Evolutionary conservation across 2,113 vertebrate species (phyloP), one percentile per base, ranked within the genome.

Genomic region (Tachycineta bicolor): DNA sequence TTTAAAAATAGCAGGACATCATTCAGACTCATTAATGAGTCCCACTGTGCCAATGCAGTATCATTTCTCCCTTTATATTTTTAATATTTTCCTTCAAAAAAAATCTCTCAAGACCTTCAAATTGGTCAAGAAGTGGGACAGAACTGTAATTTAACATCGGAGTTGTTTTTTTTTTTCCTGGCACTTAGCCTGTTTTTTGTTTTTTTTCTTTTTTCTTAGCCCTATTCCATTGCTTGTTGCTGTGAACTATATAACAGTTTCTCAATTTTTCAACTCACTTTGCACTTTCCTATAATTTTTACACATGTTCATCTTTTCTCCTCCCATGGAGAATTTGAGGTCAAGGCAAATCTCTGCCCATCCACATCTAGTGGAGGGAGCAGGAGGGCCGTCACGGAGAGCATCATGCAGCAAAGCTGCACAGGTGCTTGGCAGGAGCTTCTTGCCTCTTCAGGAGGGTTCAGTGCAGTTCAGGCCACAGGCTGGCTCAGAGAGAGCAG

Each of bases 111-210:
- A 90, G 85, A 52, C 46, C 14, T 52, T 67, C 25, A 83, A 88
- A 49, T 67, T 93, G 79, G 77, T 47, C 34, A 90, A 70, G 79
- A 93, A 93, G 15, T 94, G 83, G 93, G 56, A 49, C 90, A 81
- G 31, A 13, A 50, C 60, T 77, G 39, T 77, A 91, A 93, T 88
- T 90, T 90, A 92, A 75, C 56, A 60, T 83, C 37, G 34, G 29
- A 95, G 12, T 28, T 8, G n/a, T n/a, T 33, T 56, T 21, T 39
- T 50, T 60, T 60, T 69, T 63, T 9, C 24, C 56, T 69, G 47
- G 46, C 26, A 58, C 18, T 70, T 88, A 56, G 44, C 59, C 71
- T 91, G 3, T 47, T 63, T 37, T 37, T 37, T 37, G n/a, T n/a
- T 37, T 37, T 37, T 78, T 88, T 96, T 83, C 62, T 44, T 82